Evolutionary conservation across 2,888 invertebrate genomes (phyloP).

Genomic region (Epinotia ramella): DNA sequence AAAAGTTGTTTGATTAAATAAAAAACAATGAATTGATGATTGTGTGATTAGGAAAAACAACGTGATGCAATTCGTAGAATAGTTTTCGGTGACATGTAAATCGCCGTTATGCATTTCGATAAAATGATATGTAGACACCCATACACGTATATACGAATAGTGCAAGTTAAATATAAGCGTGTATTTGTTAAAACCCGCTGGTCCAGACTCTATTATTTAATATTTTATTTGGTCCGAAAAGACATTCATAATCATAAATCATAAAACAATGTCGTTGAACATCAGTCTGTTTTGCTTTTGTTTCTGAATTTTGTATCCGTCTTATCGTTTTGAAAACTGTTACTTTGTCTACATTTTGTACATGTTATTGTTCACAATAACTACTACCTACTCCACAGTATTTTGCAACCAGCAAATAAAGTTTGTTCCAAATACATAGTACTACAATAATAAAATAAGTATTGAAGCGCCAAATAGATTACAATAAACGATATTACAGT

Average conservation of each 20-base stretch:
- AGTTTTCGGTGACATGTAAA: no score
- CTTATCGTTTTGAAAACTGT: neutral
- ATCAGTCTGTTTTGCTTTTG: neutral
- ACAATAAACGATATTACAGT: conserved; percentile 59
- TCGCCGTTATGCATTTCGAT: no score
- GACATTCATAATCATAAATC: no score
- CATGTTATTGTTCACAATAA: neutral
- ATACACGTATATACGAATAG: no score
- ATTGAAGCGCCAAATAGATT: conserved; percentile 42
- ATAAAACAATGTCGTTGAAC: neutral
- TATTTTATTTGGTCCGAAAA: neutral
- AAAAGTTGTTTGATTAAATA: no score
- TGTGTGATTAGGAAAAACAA: no score
- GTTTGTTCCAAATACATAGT: conserved; percentile 48
- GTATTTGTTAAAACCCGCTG: no score
- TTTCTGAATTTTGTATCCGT: neutral
- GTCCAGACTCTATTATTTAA: neutral
- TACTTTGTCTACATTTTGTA: conserved; percentile 13
- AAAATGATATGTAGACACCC: no score
- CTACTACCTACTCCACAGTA: conserved; percentile 28
- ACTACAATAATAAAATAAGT: conserved; percentile 50
- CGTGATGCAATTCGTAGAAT: no score
- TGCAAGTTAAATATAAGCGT: no score
- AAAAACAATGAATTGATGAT: no score
- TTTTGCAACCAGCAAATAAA: conserved; percentile 41